Conservation (phyloP, 2,888 invertebrate species). For the Cantharis rufa region DNA sequence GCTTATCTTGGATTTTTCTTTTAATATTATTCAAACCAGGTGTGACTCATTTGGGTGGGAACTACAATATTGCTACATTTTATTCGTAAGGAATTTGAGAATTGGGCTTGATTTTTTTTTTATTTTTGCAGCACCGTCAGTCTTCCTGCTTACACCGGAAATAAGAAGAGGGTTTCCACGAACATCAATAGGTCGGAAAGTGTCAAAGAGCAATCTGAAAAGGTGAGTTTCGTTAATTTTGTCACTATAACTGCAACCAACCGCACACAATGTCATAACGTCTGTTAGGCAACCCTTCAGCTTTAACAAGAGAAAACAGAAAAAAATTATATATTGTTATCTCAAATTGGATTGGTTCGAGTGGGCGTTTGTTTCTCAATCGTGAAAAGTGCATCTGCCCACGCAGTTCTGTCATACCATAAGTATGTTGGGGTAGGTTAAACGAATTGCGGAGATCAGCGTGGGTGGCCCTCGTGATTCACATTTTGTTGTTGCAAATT, state of each 20-base stretch:
- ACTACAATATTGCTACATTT: not conserved
- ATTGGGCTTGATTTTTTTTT: constrained; percentile 1
- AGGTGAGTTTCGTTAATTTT: constrained; percentile 37
- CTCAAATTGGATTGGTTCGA: not conserved
- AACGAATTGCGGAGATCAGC: not conserved
- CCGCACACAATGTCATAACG: no score
- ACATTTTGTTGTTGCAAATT: not conserved
- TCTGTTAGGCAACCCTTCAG: no score
- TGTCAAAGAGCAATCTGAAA: constrained; percentile 56
- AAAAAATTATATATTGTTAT: no score
- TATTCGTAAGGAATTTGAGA: not conserved
- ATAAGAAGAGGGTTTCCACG: constrained; percentile 47
- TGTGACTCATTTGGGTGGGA: not conserved
- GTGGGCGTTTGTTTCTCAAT: not conserved
- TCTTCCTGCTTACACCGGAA: constrained; percentile 48
- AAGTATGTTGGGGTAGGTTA: not conserved
- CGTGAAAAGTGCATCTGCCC: not conserved
- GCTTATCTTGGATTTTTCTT: not conserved
- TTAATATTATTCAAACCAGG: not conserved
- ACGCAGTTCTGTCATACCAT: not conserved
- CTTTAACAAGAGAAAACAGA: no score
- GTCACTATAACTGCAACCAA: no score
- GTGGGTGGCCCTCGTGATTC: not conserved
- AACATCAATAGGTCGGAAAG: constrained; percentile 56
- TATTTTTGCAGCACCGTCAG: constrained; percentile 48